A percentile compares a stretch with the other conserved stretches of the same genome.
Evolutionary conservation across 2,113 vertebrate species (phyloP).

Genomic region (Centropristis striata): DNA sequence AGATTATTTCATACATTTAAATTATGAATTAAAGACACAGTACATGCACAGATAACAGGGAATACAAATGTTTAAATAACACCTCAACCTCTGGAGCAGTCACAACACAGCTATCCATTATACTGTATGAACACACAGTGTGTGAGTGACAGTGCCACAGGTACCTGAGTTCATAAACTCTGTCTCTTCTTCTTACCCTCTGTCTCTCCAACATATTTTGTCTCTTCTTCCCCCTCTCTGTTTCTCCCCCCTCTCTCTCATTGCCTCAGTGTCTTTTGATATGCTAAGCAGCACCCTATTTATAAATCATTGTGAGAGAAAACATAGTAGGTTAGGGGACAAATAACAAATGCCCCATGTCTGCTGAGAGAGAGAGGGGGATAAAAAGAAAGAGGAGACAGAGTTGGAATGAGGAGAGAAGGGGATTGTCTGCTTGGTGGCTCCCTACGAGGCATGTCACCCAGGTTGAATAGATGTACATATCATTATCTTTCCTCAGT

Average conservation of each 20-base stretch:
- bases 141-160: constrained; percentile 39
- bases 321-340: constrained; percentile 65
- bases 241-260: constrained; percentile 19
- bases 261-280: constrained; percentile 59
- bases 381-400: constrained; percentile 29
- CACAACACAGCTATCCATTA: neutral
- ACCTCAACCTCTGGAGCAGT: neutral
- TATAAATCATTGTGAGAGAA: constrained; percentile 63
- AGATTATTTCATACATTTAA: neutral
- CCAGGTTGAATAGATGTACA: constrained; percentile 55
- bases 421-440: constrained; percentile 22
- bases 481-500: constrained; percentile 47
- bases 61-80: neutral
- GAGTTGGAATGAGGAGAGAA: constrained; percentile 22
- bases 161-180: constrained; percentile 32
- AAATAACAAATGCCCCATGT: constrained; percentile 60
- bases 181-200: constrained; percentile 14
- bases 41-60: neutral
- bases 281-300: constrained; percentile 72
- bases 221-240: constrained; percentile 17
- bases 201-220: constrained; percentile 16
- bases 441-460: constrained; percentile 44
- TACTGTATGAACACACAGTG: constrained; percentile 8
- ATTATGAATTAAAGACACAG: no score
- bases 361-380: constrained; percentile 28